phyloP scores from a whole-genome alignment of 1,140 invertebrate species.

The Bombus impatiens region DNA sequence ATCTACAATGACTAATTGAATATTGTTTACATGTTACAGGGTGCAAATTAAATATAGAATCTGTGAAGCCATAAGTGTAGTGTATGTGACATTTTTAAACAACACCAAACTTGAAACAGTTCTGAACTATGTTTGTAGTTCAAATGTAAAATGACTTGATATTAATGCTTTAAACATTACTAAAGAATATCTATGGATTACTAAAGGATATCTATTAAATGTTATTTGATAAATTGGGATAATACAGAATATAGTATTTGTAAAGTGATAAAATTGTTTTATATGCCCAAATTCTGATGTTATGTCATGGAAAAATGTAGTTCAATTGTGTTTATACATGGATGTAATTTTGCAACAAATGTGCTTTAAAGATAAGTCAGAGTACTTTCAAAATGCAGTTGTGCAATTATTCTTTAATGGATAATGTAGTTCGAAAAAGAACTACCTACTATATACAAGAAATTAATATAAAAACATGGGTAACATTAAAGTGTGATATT shows the following conservation, averaged over 20 bases:
- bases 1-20: conserved; percentile 16
- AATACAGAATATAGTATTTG: conserved; percentile 48
- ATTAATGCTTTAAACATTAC: conserved; percentile 29
- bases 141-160: conserved; percentile 40
- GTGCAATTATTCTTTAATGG: conserved; percentile 79
- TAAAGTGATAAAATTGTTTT: conserved; percentile 38
- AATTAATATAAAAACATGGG: conserved; percentile 71
- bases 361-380: conserved; percentile 71
- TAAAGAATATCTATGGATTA: conserved; percentile 73
- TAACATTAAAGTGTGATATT: conserved; percentile 57
- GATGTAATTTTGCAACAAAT: conserved; percentile 76
- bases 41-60: conserved; percentile 8
- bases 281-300: conserved; percentile 20
- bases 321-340: conserved; percentile 75
- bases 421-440: conserved; percentile 74
- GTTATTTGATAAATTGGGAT: conserved; percentile 79
- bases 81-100: conserved; percentile 10
- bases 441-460: conserved; percentile 66
- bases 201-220: conserved; percentile 76
- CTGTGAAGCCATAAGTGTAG: conserved; percentile 33
- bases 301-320: conserved; percentile 56
- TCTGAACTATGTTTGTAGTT: neutral
- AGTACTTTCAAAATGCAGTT: conserved; percentile 75
- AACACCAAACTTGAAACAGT: neutral
- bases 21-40: conserved; percentile 57